Evolutionary conservation across 1,140 invertebrate genomes (phyloP).

Genomic region (Eciton burchellii): DNA sequence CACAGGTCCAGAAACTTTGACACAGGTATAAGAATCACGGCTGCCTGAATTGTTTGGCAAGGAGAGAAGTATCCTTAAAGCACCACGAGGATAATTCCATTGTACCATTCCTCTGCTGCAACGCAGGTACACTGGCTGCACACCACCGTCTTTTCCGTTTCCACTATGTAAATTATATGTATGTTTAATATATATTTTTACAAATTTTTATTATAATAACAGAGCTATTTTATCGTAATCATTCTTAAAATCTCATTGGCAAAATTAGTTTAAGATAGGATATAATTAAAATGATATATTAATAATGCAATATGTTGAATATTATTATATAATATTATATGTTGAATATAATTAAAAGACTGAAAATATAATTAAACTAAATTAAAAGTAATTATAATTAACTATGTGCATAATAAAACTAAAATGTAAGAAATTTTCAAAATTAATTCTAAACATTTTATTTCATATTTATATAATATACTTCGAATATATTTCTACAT

Average conservation of each 20-base stretch:
- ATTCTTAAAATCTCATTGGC: background rate
- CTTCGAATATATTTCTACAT: no score
- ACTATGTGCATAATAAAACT: no score
- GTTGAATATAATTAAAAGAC: no score
- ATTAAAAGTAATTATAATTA: no score
- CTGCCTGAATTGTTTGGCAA: slow-evolving; percentile 74
- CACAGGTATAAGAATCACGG: slow-evolving; percentile 89
- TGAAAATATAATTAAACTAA: no score
- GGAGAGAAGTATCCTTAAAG: slow-evolving; percentile 89
- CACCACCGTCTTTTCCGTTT: slow-evolving; percentile 86
- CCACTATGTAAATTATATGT: slow-evolving; percentile 69
- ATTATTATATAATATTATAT: no score
- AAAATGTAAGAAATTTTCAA: no score
- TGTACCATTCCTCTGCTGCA: slow-evolving; percentile 90
- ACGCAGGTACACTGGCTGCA: slow-evolving; percentile 91
- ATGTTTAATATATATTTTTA: slow-evolving; percentile 11
- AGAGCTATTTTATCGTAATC: background rate
- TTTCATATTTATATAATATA: no score
- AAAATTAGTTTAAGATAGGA: background rate
- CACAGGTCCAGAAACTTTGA: slow-evolving; percentile 87
- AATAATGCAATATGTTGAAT: background rate
- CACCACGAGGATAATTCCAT: slow-evolving; percentile 92
- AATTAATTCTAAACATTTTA: no score
- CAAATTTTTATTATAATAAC: slow-evolving; percentile 6
- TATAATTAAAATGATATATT: background rate